Base-by-base conservation (phyloP, 2,113 vertebrate species). In the Dascyllus trimaculatus region DNA sequence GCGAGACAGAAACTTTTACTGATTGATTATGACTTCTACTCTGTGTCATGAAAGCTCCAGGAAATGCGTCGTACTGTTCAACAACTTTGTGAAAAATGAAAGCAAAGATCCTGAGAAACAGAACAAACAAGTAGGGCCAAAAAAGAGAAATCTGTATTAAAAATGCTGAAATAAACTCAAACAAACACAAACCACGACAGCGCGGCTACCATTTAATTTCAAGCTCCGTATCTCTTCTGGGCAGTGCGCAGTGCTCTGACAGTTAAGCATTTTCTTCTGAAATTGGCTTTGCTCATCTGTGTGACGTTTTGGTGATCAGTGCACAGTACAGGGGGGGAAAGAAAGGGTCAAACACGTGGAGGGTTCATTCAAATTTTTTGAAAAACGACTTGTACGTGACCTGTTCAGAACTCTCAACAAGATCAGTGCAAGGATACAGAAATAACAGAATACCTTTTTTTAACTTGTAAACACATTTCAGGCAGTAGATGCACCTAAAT, bases 61-160 rank as follows among this genome's bases (percentile, higher is more conserved):
- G 17, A n/a, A 48, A 53, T 63, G 61, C 48, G 21, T 21, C 40
- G 56, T 62, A 11, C 11, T 35, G 11, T 24, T 80, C 17, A 59
- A 21, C 48, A 14, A n/a, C 38, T 68, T 38, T n/a, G 38, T 35
- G 35, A 67, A 32, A 54, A 48, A 73, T 61, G 24, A 25, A 66
- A 38, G 45, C 53, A 35, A 35, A 35, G 8, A 35, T 35, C 8
- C 8, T 35, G 8, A 35, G 8, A 35, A 35, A 35, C 40, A 43
- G 38, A 40, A 43, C 2, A 4, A 14, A 43, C 40, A 43, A 43
- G 40, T 15, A 43, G 3, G 13, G 13, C 40, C 14, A 43, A 13
- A 43, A 43, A 43, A 43, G 40, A 43, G 3, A 43, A 43, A 13
- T 43, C 14, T 43, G 4, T 13, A 43, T 11, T 43, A 43, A 43